These are phyloP conservation scores for Melanargia galathea DNA, from an alignment of 2,888 invertebrate genomes.

Conservation along the genomic window DNA sequence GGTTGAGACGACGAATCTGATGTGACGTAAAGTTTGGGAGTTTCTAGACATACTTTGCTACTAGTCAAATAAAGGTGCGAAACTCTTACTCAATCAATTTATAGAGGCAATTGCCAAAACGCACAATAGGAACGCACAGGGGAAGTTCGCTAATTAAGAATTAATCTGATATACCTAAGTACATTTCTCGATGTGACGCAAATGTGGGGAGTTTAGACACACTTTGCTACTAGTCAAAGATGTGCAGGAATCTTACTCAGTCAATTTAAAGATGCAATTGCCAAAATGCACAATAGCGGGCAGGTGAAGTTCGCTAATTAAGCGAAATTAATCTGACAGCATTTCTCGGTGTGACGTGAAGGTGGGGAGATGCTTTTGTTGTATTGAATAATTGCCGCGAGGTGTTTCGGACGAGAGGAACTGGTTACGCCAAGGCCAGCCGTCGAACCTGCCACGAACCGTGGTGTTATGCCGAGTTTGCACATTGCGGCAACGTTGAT, in stretches of 20 bases:
- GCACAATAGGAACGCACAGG: conserved; percentile 32
- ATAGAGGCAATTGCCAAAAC: too few relatives aligned
- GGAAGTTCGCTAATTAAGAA: conserved; percentile 59
- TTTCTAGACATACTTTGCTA: background rate
- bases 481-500: too few relatives aligned
- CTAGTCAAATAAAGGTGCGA: too few relatives aligned
- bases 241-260: too few relatives aligned
- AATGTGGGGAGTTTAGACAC: conserved; percentile 57
- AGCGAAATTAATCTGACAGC: conserved; percentile 63
- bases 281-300: conserved; percentile 6
- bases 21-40: conserved; percentile 65
- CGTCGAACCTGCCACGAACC: conserved; percentile 74
- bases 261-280: background rate
- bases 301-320: conserved; percentile 56
- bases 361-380: conserved; percentile 74
- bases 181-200: conserved; percentile 70
- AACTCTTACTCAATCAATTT: too few relatives aligned
- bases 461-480: too few relatives aligned
- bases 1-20: conserved; percentile 53
- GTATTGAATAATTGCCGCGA: conserved; percentile 81
- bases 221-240: too few relatives aligned
- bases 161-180: conserved; percentile 66
- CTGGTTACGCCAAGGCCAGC: conserved; percentile 81
- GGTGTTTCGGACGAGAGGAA: conserved; percentile 78
- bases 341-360: conserved; percentile 72